Conservation (phyloP, 2,888 invertebrate genomes). For the Campopleginae sp. region DNA sequence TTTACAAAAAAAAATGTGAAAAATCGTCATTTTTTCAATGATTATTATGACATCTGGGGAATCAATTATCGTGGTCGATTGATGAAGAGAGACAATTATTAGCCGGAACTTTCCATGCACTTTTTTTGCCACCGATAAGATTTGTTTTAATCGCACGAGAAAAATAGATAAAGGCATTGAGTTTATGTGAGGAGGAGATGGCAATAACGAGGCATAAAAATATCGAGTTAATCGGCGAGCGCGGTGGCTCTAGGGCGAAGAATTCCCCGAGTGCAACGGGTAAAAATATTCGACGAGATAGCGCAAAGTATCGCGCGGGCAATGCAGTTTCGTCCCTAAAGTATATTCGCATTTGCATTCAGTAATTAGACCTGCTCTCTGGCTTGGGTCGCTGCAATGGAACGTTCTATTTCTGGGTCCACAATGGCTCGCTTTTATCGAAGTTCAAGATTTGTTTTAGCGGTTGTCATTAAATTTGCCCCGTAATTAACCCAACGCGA, state of each 20-base stretch:
- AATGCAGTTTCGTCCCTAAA: conserved; percentile 72
- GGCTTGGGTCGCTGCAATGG: not conserved
- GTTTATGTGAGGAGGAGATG: not conserved
- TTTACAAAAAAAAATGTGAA: not conserved
- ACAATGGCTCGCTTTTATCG: conserved; percentile 75
- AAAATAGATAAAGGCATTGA: not conserved
- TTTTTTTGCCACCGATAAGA: not conserved
- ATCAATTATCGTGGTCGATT: not conserved
- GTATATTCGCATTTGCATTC: conserved; percentile 82
- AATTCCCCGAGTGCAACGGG: conserved; percentile 43
- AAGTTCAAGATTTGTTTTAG: conserved; percentile 60
- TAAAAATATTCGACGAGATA: conserved; percentile 69
- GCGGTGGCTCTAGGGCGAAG: conserved; percentile 31
- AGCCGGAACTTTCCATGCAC: not conserved
- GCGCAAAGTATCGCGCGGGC: conserved; percentile 51
- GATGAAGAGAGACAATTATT: not conserved
- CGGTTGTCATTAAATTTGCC: conserved; percentile 4
- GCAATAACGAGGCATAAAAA: conserved; percentile 15
- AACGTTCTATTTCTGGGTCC: conserved; percentile 26
- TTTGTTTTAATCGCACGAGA: not conserved
- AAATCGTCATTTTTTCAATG: not conserved
- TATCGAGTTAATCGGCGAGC: conserved; percentile 55
- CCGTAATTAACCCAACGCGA: not conserved
- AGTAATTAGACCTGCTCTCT: conserved; percentile 77
- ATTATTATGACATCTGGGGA: not conserved